These are phyloP conservation scores for Marcusenius ussheri DNA, from an alignment of 2,113 vertebrate genomes.

Conservation along the genomic window DNA sequence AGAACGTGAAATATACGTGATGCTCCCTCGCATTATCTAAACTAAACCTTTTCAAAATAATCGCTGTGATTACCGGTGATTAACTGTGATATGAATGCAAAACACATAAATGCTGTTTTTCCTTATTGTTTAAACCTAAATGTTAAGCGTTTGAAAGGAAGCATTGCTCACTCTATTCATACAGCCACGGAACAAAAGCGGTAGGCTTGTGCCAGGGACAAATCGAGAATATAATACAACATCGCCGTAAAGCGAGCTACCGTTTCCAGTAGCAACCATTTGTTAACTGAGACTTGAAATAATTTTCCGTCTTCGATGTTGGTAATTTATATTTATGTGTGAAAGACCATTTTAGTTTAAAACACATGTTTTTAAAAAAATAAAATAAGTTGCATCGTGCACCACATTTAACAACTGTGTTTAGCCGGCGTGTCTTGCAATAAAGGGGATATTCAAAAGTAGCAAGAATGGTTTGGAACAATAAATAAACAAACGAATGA, in stretches of 20 bases:
- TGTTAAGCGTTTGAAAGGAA: background rate
- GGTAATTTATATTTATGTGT: constrained; percentile 6
- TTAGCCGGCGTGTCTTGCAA: background rate
- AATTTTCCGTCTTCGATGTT: background rate
- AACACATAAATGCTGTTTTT: background rate
- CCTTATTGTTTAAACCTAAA: background rate
- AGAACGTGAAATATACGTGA: background rate
- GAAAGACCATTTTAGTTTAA: background rate
- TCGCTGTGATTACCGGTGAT: background rate
- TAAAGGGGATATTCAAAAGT: background rate
- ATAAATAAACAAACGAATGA: background rate
- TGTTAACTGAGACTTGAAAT: background rate
- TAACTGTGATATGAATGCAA: background rate
- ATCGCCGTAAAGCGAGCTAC: background rate
- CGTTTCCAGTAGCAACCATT: constrained; percentile 23
- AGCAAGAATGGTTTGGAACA: background rate
- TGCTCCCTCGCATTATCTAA: background rate
- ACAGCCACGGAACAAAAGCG: background rate
- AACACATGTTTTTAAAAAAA: background rate
- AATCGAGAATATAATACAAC: background rate
- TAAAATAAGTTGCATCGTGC: background rate
- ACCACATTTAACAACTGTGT: background rate
- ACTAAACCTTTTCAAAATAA: background rate
- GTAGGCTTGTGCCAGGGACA: background rate
- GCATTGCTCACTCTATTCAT: background rate